Evolutionary conservation across 2,797 vertebrate genomes (phyloP).

Genomic region (Buceros bicornis): DNA sequence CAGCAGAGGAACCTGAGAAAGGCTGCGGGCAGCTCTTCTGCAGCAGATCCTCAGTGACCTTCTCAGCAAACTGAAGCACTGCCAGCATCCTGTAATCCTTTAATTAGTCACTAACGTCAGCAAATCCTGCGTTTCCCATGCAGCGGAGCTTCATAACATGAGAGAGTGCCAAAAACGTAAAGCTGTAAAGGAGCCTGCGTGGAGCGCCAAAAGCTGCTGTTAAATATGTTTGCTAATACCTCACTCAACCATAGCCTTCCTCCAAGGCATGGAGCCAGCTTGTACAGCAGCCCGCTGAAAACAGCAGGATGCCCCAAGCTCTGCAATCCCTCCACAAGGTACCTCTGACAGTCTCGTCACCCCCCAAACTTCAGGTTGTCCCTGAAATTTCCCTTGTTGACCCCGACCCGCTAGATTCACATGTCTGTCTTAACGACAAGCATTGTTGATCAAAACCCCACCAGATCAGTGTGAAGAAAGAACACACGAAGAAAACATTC

Average conservation of each 20-base stretch:
- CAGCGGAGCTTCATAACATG: neutral
- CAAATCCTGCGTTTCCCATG: neutral
- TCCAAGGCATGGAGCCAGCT: neutral
- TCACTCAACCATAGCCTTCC: neutral
- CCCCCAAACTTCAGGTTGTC: neutral
- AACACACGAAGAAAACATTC: neutral
- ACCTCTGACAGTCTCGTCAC: rapidly evolving
- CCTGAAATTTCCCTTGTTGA: neutral
- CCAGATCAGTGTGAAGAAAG: neutral
- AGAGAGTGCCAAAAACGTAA: neutral
- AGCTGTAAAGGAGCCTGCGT: neutral
- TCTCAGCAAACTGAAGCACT: neutral
- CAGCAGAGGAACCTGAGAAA: neutral
- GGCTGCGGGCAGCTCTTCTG: neutral
- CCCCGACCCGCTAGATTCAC: neutral
- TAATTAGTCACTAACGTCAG: neutral
- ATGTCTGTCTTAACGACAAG: neutral
- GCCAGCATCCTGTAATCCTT: neutral
- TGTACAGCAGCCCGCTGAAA: neutral
- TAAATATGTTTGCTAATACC: neutral
- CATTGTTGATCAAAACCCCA: neutral
- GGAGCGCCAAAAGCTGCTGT: neutral
- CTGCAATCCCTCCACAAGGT: neutral
- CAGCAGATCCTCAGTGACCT: neutral
- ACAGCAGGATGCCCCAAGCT: neutral